Evolutionary conservation across 2,797 vertebrate species (phyloP), one percentile per base, ranked within the genome.

Genomic region (Paramormyrops hopkinsi): DNA sequence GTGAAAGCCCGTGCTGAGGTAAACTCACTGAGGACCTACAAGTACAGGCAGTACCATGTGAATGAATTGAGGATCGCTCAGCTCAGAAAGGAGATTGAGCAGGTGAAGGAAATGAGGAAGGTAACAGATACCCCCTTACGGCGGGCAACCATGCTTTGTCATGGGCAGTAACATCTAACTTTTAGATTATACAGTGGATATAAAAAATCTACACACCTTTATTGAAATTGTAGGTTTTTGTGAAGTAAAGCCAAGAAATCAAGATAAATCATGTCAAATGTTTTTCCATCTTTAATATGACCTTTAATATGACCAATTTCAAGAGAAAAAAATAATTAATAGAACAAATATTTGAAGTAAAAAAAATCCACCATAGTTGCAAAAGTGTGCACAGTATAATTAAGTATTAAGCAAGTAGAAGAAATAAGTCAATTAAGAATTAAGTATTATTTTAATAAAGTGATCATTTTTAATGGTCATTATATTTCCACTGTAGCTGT

Each of bases 11-110:
- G 56, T 5, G 88, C 79, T 22, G 90, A 92, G 83, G 87, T 91
- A 22, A 89, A 90, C 56, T 87, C 50, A 2, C 87, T 93, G 59
- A 92, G 89, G 48, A 91, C 90, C 0, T 93, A 91, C 87, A 92
- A 90, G 90, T 90, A 92, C 56, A 88, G 89, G 88, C 88, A 92
- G 90, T 91, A 90, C 69, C 92, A 91, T 37, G 88, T 92, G 29
- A 92, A 92, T 69, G 91, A 88, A 53, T 88, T 92, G 88, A 90
- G 87, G 51, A 92, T 92, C 73, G 59, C 88, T 33, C 87, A 90
- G 82, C 29, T 92, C 83, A 83, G 91, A 89, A 90, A 79, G 88
- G 73, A 92, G 53, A 84, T 93, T 17, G 83, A 89, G 2, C 89
- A 82, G 25, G 90, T 92, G 41, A 90, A 89, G 89, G 54, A 91